A percentile compares a stretch with the other conserved stretches of the same genome.
Evolutionary conservation across 2,888 invertebrate species (phyloP).

Genomic region (Drosophila aldrichi): DNA sequence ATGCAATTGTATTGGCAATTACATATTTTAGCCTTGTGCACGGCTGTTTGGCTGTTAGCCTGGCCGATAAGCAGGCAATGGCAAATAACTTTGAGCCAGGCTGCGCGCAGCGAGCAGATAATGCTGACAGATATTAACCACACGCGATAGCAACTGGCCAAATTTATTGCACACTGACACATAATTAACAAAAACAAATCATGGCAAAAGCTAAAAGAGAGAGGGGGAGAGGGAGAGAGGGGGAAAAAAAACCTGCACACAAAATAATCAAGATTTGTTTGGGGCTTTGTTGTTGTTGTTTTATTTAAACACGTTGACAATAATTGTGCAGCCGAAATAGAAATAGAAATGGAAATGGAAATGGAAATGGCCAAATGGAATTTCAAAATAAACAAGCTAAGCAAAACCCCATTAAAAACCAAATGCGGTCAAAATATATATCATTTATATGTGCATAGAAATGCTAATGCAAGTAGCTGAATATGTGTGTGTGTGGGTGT

Average conservation of each 20-base stretch:
- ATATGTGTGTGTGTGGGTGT: constrained; percentile 15
- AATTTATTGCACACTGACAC: constrained; percentile 67
- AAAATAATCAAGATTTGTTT: constrained; percentile 64
- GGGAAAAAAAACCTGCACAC: constrained; percentile 14
- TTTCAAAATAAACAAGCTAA: constrained; percentile 36
- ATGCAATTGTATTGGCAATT: constrained; percentile 73
- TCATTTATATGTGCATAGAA: constrained; percentile 39
- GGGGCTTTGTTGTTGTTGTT: constrained; percentile 29
- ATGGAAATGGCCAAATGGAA: constrained; percentile 18
- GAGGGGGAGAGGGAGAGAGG: no score
- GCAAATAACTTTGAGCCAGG: constrained; percentile 46
- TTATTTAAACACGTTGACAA: constrained; percentile 64
- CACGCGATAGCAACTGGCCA: constrained; percentile 42
- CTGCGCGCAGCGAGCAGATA: constrained; percentile 36
- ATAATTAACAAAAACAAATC: constrained; percentile 69
- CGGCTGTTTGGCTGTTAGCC: constrained; percentile 2
- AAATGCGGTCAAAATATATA: constrained; percentile 78
- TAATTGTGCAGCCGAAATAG: constrained; percentile 54
- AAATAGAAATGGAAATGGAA: background rate
- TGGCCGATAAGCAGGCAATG: constrained; percentile 66
- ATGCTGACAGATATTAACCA: constrained; percentile 71
- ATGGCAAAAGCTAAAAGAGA: constrained; percentile 15
- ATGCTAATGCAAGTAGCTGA: constrained; percentile 8
- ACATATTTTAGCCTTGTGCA: constrained; percentile 59
- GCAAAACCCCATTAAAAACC: constrained; percentile 75